Conservation (phyloP, 53 echinoderm and acorn worm species). For the Paracentrotus lividus region DNA sequence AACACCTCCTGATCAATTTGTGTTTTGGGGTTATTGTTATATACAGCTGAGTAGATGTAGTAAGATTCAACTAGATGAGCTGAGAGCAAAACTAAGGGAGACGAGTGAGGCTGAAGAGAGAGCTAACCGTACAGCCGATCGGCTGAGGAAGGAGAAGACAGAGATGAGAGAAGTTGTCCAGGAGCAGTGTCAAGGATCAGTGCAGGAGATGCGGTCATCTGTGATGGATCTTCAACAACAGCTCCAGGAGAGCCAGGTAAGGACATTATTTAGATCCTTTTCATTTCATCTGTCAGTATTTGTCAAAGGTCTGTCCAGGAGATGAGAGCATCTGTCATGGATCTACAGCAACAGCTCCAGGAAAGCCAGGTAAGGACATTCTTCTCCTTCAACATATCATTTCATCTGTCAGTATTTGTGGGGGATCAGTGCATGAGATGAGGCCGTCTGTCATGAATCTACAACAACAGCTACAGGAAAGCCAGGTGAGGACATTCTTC, state of each 20-base stretch:
- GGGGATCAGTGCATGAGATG: neutral
- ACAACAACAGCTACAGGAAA: constrained; percentile 69
- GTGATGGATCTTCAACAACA: constrained; percentile 65
- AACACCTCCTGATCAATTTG: no score
- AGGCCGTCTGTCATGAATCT: constrained; percentile 24
- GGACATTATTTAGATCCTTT: no score
- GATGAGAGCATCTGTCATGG: neutral
- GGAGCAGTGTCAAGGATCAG: constrained; percentile 63
- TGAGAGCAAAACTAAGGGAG: constrained; percentile 49
- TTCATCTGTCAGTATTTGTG: no score
- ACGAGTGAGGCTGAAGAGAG: constrained; percentile 45
- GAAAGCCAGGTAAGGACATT: constrained; percentile 60
- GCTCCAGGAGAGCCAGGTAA: constrained; percentile 69
- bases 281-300: no score
- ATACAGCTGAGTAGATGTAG: constrained; percentile 48
- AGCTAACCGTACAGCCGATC: constrained; percentile 7
- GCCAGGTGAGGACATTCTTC: constrained; percentile 45
- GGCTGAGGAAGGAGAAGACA: constrained; percentile 50
- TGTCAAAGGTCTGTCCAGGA: no score
- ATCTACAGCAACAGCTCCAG: constrained; percentile 71
- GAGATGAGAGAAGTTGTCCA: constrained; percentile 33
- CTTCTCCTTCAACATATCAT: neutral
- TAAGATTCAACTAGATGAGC: constrained; percentile 48
- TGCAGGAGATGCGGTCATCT: constrained; percentile 57
- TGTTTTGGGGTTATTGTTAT: no score